Evolutionary conservation across 2,113 vertebrate species (phyloP).

Genomic region (Bostrychus sinensis): DNA sequence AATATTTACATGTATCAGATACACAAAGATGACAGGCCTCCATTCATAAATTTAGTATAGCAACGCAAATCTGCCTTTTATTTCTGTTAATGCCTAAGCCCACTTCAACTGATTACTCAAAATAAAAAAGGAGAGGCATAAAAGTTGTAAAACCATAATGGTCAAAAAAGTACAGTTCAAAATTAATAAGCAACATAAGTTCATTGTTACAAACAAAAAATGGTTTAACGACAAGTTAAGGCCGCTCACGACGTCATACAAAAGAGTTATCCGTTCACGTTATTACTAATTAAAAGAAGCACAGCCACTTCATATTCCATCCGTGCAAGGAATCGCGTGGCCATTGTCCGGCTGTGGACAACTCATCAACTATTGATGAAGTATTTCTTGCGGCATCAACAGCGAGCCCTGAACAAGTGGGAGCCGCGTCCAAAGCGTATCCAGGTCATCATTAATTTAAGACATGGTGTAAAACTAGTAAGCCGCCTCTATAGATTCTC

Average conservation of each 20-base stretch:
- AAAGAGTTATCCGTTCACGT: slow-evolving; percentile 31
- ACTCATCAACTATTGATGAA: slow-evolving; percentile 71
- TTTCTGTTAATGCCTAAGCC: no score
- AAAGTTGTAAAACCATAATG: no score
- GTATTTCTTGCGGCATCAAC: slow-evolving; percentile 54
- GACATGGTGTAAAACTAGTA: slow-evolving; percentile 63
- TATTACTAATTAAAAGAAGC: slow-evolving; percentile 67
- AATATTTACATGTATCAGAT: no score
- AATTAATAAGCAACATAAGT: no score
- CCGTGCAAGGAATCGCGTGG: slow-evolving; percentile 54
- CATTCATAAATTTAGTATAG: no score
- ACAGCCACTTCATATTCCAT: slow-evolving; percentile 56
- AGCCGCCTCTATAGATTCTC: slow-evolving; percentile 47
- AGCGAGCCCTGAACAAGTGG: slow-evolving; percentile 39
- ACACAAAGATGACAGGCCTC: no score
- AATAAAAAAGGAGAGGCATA: no score
- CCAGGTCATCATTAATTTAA: slow-evolving; percentile 73
- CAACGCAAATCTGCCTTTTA: no score
- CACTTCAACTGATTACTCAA: no score
- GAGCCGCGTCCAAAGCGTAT: slow-evolving; percentile 62
- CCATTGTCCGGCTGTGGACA: slow-evolving; percentile 63
- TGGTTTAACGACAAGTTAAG: not conserved
- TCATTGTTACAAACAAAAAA: no score
- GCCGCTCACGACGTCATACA: not conserved
- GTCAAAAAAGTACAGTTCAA: no score